Evolutionary conservation across 2,113 vertebrate genomes (phyloP), one percentile per base, ranked within the genome.

Genomic region (Mastomys natalensis): DNA sequence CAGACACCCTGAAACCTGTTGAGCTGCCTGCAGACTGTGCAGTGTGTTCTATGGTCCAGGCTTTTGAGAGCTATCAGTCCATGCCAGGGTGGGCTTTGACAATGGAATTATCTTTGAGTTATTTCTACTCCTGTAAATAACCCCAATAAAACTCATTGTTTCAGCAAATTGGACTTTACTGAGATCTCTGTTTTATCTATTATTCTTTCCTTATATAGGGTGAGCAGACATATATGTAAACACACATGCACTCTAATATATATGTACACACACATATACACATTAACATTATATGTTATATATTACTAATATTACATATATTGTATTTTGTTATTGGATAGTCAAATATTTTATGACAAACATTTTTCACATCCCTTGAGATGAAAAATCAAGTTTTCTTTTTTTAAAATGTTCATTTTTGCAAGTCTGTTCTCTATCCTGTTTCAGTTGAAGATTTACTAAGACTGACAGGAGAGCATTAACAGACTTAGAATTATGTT

Each of bases 271-370:
- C 8, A 72, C n/a, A n/a, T 72, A n/a, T 19, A 40, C 12, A 72
- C 37, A 40, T 70, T n/a, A n/a, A 72, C 68, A 72, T 70, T 70
- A 70, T 16, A 68, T 72, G 12, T n/a, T 19, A n/a, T n/a, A n/a
- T 72, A n/a, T n/a, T 68, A 34, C 64, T 34, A 16, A 22, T 22
- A 72, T 40, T 40, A 72, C 7, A 72, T 40, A 90, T 43, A 88
- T 93, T 68, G 13, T 70, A 70, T n/a, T n/a, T 1, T 37, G 51
- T 80, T 80, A 51, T 55, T 93, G 43, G 43, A 40, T 87, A 82
- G 51, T 78, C 37, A 64, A 73, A 55, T 73, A 51, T 68, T 95
- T 94, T 84, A 73, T 82, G 82, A 93, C 92, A 87, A 80, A 93
- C 29, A 43, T 96, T 88, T 93, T 92, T 13, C 29, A 12, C 31